phyloP scores from a whole-genome alignment of 30 jellyfish, hydroid and myxozoan species.

The Aurelia coerulea region DNA sequence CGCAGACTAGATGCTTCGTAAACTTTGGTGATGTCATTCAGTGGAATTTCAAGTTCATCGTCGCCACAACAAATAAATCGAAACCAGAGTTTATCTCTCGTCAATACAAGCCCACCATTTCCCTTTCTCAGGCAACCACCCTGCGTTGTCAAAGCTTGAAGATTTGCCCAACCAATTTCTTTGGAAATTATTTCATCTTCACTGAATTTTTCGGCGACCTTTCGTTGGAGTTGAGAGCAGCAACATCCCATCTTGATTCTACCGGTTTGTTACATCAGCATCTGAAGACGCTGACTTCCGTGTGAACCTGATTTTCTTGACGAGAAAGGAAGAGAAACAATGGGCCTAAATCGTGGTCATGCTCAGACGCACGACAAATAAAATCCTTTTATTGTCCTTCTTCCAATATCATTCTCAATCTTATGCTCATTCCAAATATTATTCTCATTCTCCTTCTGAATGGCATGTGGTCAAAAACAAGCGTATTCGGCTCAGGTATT shows the following conservation, averaged over 20 bases:
- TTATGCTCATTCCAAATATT: too few species aligned
- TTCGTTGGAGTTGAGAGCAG: constrained; percentile 8
- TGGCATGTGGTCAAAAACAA: too few species aligned
- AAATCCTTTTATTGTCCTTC: too few species aligned
- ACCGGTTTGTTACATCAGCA: too few species aligned
- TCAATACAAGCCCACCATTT: constrained; percentile 45
- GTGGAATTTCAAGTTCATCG: constrained; percentile 12
- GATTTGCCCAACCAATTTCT: constrained; percentile 16
- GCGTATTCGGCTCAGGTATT: too few species aligned
- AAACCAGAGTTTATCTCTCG: constrained; percentile 36
- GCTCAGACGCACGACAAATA: too few species aligned
- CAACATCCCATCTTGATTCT: constrained; percentile 36
- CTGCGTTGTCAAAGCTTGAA: constrained; percentile 11
- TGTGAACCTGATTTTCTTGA: too few species aligned
- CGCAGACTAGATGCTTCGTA: background rate
- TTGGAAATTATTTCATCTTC: constrained; percentile 15
- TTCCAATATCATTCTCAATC: too few species aligned
- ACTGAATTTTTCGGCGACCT: constrained; percentile 12
- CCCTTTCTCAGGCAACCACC: constrained; percentile 18
- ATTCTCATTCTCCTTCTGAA: too few species aligned
- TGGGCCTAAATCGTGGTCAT: too few species aligned
- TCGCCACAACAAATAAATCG: constrained; percentile 30
- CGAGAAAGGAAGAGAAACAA: too few species aligned
- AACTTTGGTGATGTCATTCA: constrained; percentile 17
- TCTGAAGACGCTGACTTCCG: too few species aligned